Percentiles rank a stretch among this genome's conserved stretches.
Conservation (phyloP, 1,140 invertebrate genomes). For the Drosophila melanogaster region DNA sequence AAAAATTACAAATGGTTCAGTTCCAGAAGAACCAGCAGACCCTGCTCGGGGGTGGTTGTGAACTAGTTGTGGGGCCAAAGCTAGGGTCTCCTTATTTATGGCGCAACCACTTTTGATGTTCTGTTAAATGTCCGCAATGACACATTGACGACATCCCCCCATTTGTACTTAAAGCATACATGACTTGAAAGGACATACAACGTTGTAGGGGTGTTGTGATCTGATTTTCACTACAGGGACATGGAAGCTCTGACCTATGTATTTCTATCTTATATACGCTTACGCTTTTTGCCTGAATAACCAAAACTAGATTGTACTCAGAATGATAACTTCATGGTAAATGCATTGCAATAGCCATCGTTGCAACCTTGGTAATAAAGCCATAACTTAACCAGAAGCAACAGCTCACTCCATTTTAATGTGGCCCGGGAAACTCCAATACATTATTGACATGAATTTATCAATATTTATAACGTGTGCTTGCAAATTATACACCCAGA, state of each 20-base stretch:
- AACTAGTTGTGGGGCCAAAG: slow-evolving; percentile 12
- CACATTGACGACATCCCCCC: slow-evolving; percentile 53
- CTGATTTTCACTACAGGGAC: not conserved
- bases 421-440: no score
- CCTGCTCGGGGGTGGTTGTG: not conserved
- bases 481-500: no score
- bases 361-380: no score
- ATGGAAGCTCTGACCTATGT: not conserved
- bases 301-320: no score
- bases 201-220: slow-evolving; percentile 6
- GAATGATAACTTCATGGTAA: no score
- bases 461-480: no score
- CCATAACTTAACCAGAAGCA: no score
- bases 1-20: slow-evolving; percentile 77
- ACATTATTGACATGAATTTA: no score
- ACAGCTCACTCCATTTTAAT: no score
- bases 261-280: not conserved
- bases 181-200: slow-evolving; percentile 10
- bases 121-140: slow-evolving; percentile 75
- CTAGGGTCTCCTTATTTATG: slow-evolving; percentile 67
- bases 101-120: slow-evolving; percentile 67
- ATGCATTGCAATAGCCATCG: no score
- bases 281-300: not conserved
- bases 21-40: slow-evolving; percentile 19
- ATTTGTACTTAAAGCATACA: slow-evolving; percentile 13